A percentile compares a stretch with the other conserved stretches of the same genome.
These are phyloP conservation scores for Acromyrmex echinatior DNA, from an alignment of 1,140 invertebrate species.

Conservation along the genomic window DNA sequence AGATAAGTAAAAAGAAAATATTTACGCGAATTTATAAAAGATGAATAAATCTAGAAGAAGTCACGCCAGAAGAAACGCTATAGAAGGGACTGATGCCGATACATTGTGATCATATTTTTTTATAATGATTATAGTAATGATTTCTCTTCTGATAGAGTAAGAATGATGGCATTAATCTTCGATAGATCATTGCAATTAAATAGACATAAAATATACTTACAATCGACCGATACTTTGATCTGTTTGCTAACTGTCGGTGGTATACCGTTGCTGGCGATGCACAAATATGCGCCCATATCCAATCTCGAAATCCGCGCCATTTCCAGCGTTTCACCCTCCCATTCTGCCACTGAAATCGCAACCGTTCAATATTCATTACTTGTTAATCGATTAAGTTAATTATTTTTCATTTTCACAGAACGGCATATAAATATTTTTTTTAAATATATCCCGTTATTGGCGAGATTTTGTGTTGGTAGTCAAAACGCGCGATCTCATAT, in stretches of 20 bases:
- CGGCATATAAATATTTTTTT: neutral
- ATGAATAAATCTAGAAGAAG: neutral
- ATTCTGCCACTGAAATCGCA: slow-evolving; percentile 90
- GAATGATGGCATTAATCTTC: neutral
- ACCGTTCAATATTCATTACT: slow-evolving; percentile 11
- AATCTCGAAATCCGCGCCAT: slow-evolving; percentile 94
- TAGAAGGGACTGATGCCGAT: neutral
- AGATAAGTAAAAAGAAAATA: neutral
- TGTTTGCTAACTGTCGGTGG: slow-evolving; percentile 94
- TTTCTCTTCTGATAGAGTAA: neutral
- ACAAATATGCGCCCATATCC: slow-evolving; percentile 96
- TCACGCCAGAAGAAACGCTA: neutral
- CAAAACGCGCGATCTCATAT: too few species aligned
- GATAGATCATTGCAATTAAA: neutral
- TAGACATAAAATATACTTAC: slow-evolving; percentile 89
- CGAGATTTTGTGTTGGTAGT: too few species aligned
- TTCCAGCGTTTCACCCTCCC: slow-evolving; percentile 94
- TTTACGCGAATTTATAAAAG: neutral
- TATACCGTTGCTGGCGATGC: slow-evolving; percentile 93
- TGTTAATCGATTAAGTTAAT: slow-evolving; percentile 35
- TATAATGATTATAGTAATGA: neutral
- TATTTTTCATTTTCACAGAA: neutral
- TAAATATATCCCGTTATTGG: too few species aligned
- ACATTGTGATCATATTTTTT: neutral
- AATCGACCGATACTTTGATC: slow-evolving; percentile 97